Conservation (phyloP, 2,797 vertebrate genomes). For the Gambusia yucatana region DNA sequence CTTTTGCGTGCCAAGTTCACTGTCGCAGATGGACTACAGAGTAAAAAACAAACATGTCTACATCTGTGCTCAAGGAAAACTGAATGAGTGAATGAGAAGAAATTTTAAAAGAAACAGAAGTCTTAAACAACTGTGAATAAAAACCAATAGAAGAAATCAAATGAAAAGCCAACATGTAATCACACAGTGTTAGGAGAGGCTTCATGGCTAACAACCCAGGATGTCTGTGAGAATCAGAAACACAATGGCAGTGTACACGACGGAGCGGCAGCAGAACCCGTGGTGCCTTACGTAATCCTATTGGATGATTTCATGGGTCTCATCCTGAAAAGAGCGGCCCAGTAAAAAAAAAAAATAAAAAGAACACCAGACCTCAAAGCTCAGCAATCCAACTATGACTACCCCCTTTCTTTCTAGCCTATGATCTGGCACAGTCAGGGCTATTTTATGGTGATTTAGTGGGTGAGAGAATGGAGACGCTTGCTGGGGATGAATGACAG, state of each 20-base stretch:
- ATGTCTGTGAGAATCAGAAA: constrained; percentile 13
- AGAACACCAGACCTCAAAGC: constrained; percentile 55
- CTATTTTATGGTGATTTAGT: constrained; percentile 89
- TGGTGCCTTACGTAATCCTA: constrained; percentile 82
- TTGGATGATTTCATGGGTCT: constrained; percentile 81
- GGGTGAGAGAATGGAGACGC: constrained; percentile 83
- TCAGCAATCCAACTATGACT: constrained; percentile 55
- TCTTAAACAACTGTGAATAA: neutral
- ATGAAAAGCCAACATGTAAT: constrained; percentile 17
- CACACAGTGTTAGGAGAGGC: constrained; percentile 20
- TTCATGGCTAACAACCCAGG: constrained; percentile 46
- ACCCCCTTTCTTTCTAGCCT: constrained; percentile 23
- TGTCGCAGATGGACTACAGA: constrained; percentile 25
- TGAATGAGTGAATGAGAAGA: neutral
- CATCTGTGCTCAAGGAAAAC: constrained; percentile 10
- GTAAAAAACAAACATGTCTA: neutral
- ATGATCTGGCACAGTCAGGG: constrained; percentile 79
- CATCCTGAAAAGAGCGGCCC: constrained; percentile 73
- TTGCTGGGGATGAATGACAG: constrained; percentile 49
- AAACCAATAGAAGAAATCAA: constrained; percentile 1
- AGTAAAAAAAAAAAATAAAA: constrained; percentile 37
- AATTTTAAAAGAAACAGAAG: neutral
- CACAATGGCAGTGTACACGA: constrained; percentile 62
- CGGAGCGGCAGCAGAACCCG: constrained; percentile 68
- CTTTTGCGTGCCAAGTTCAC: constrained; percentile 54